Percentiles rank a stretch among this genome's conserved stretches.
Conservation (phyloP, 2,113 vertebrate genomes). For the Strigops habroptila region DNA sequence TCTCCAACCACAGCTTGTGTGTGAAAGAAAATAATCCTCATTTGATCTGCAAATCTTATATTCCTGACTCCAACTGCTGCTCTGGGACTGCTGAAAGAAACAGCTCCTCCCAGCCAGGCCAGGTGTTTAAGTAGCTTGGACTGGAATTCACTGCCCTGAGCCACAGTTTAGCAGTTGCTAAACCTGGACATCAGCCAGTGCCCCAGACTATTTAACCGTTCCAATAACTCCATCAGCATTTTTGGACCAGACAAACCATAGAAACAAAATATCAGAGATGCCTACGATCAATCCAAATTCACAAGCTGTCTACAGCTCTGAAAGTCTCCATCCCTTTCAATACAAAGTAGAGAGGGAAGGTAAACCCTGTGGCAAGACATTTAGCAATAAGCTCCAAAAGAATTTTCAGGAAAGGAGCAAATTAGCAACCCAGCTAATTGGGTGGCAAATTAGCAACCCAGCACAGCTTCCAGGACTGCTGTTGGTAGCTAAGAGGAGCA, state of each 20-base stretch:
- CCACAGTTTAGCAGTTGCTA: not conserved
- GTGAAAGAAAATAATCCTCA: not conserved
- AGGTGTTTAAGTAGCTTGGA: conserved; percentile 24
- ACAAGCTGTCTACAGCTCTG: not conserved
- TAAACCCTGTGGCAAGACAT: not conserved
- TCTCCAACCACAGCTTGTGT: not conserved
- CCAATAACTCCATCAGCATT: not conserved
- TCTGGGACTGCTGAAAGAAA: not conserved
- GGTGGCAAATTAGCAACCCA: not conserved
- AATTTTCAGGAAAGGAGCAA: not conserved
- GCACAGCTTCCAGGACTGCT: not conserved
- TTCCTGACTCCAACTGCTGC: not conserved
- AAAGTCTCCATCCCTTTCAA: not conserved
- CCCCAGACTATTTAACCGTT: not conserved
- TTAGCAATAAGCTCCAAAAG: not conserved
- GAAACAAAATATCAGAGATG: not conserved
- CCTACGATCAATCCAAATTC: not conserved
- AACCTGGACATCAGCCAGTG: not conserved
- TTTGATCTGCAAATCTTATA: conserved; percentile 3
- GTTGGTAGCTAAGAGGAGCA: not conserved
- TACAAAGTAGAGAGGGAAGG: not conserved
- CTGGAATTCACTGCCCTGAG: conserved; percentile 4
- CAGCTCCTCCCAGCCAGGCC: not conserved
- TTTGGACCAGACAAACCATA: not conserved
- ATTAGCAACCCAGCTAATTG: not conserved